Conservation (phyloP, 2,797 vertebrate species). For the Semotilus atromaculatus region DNA sequence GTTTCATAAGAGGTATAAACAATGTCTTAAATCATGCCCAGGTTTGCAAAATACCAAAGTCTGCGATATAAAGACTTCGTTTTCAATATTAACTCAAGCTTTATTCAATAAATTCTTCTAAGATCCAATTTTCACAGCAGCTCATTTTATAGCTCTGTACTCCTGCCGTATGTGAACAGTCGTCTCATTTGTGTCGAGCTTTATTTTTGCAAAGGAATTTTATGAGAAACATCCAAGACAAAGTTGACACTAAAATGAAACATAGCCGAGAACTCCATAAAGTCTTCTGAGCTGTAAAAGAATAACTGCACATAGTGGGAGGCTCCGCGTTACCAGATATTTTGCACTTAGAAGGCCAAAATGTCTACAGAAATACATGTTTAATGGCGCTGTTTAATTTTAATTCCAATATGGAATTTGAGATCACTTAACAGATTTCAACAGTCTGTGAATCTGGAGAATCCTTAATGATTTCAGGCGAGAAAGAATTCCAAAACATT, state of each 20-base stretch:
- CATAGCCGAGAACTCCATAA: slow-evolving; percentile 7
- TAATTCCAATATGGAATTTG: no score
- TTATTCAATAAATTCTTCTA: slow-evolving; percentile 2
- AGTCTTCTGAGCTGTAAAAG: neutral
- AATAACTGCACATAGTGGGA: neutral
- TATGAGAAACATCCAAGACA: slow-evolving; percentile 11
- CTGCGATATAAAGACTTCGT: neutral
- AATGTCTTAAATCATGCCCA: neutral
- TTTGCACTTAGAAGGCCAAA: neutral
- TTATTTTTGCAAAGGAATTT: slow-evolving; percentile 20
- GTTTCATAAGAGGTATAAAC: neutral
- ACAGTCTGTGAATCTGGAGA: slow-evolving; percentile 32
- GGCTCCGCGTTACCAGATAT: neutral
- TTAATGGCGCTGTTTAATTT: neutral
- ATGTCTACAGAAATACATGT: slow-evolving; percentile 14
- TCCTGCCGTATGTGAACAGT: neutral
- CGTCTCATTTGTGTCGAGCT: neutral
- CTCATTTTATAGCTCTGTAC: neutral
- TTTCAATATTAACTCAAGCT: slow-evolving; percentile 1
- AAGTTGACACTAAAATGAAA: slow-evolving; percentile 7
- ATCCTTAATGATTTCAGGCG: slow-evolving; percentile 36
- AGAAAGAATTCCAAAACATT: slow-evolving; percentile 46
- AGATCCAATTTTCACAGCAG: neutral
- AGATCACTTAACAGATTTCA: slow-evolving; percentile 9
- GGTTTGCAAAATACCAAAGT: neutral